Conservation (phyloP, 2,797 vertebrate species). For the Sebastes matsubarae region DNA sequence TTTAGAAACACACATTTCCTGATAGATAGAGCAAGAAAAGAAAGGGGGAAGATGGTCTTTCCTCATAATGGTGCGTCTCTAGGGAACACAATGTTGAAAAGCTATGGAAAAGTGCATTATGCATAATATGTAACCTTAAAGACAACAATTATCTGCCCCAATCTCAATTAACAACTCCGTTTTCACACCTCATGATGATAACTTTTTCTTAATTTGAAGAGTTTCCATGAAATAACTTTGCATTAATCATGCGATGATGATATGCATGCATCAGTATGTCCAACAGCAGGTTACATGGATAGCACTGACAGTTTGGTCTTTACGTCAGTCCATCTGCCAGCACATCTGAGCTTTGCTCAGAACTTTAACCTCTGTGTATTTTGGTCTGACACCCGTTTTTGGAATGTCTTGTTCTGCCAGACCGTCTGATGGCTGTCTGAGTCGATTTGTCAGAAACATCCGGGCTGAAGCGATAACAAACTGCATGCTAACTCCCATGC, state of each 20-base stretch:
- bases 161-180: background rate
- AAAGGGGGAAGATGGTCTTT: background rate
- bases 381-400: conserved; percentile 58
- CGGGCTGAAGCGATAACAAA: conserved; percentile 75
- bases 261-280: background rate
- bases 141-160: background rate
- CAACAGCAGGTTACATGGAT: background rate
- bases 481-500: conserved; percentile 71
- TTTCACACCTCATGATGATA: background rate
- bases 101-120: background rate
- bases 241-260: background rate
- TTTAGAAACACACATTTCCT: background rate
- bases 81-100: background rate
- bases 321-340: conserved; percentile 18
- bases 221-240: background rate
- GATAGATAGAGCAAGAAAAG: background rate
- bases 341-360: conserved; percentile 37
- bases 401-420: conserved; percentile 68
- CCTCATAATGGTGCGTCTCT: rapidly evolving
- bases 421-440: conserved; percentile 69
- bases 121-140: background rate
- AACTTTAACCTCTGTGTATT: conserved; percentile 45
- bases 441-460: conserved; percentile 74
- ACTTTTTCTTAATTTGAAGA: background rate
- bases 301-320: conserved; percentile 2